phyloP scores from a whole-genome alignment of 2,888 invertebrate species.

The Lacanobia oleracea region DNA sequence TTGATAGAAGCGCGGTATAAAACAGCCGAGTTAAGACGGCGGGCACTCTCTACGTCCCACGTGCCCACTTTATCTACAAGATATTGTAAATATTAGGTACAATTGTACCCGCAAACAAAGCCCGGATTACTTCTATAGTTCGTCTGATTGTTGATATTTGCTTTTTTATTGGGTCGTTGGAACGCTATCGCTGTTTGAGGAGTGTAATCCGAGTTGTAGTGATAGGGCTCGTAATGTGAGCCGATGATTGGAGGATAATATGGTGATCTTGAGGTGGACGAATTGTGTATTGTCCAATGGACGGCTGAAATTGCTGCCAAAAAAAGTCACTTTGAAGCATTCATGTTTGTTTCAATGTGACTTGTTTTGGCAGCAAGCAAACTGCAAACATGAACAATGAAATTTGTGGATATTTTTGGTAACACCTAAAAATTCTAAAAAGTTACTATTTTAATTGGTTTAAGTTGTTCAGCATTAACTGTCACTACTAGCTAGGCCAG shows the following conservation, averaged over 20 bases:
- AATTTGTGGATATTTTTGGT: not conserved
- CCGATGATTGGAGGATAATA: conserved; percentile 42
- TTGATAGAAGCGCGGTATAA: conserved; percentile 80
- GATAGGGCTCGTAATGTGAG: conserved; percentile 39
- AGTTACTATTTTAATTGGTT: not conserved
- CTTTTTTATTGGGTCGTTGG: conserved; percentile 81
- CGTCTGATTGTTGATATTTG: conserved; percentile 77
- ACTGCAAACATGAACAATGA: not conserved
- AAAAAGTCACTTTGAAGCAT: not conserved
- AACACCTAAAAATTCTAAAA: not conserved
- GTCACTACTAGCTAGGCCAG: not conserved
- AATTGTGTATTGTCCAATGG: conserved; percentile 11
- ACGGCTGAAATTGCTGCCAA: not conserved
- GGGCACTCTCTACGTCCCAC: conserved; percentile 74
- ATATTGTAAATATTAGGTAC: conserved; percentile 82
- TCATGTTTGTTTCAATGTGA: too few relatives aligned
- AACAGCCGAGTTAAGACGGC: conserved; percentile 76
- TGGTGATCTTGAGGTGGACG: conserved; percentile 12
- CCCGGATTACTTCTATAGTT: conserved; percentile 70
- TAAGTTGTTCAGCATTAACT: conserved; percentile 6
- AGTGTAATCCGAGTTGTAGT: conserved; percentile 61
- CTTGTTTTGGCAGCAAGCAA: too few relatives aligned
- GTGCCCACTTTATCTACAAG: conserved; percentile 78
- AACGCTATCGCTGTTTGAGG: conserved; percentile 68
- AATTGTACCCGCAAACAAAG: conserved; percentile 75